A percentile compares a stretch with the other conserved stretches of the same genome.
Conservation (phyloP, 1,140 invertebrate species). For the Holcopasites calliopsidis region DNA sequence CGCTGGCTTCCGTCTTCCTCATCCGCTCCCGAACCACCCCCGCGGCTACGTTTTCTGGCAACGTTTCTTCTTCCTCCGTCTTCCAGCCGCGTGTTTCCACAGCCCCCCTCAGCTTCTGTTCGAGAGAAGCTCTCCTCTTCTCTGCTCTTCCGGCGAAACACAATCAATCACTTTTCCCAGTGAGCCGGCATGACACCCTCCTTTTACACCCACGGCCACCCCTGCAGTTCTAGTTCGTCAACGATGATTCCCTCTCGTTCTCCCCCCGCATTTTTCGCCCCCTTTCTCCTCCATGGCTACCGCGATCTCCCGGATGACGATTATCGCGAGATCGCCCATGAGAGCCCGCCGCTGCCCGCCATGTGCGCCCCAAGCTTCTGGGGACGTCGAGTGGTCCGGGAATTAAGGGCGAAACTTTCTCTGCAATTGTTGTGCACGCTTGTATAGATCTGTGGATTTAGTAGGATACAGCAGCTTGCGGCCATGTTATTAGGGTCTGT, state of each 20-base stretch:
- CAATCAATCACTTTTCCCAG: conserved; percentile 79
- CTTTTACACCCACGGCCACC: conserved; percentile 74
- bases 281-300: conserved; percentile 38
- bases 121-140: conserved; percentile 57
- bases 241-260: conserved; percentile 47
- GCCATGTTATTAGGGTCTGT: no score
- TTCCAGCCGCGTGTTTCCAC: conserved; percentile 29
- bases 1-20: conserved; percentile 53
- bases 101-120: conserved; percentile 27
- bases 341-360: conserved; percentile 2
- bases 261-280: background rate
- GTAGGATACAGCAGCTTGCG: background rate
- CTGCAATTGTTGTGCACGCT: background rate
- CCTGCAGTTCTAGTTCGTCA: conserved; percentile 65
- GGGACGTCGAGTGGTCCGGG: background rate
- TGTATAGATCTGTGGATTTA: background rate
- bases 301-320: conserved; percentile 55
- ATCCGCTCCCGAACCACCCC: background rate
- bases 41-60: conserved; percentile 45
- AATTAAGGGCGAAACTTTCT: background rate
- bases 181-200: conserved; percentile 75
- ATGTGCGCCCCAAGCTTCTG: background rate
- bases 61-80: conserved; percentile 56
- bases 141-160: conserved; percentile 77
- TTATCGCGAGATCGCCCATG: conserved; percentile 56